These are phyloP conservation scores for Protobothrops mucrosquamatus DNA, from an alignment of 2,113 vertebrate genomes.

Conservation along the genomic window DNA sequence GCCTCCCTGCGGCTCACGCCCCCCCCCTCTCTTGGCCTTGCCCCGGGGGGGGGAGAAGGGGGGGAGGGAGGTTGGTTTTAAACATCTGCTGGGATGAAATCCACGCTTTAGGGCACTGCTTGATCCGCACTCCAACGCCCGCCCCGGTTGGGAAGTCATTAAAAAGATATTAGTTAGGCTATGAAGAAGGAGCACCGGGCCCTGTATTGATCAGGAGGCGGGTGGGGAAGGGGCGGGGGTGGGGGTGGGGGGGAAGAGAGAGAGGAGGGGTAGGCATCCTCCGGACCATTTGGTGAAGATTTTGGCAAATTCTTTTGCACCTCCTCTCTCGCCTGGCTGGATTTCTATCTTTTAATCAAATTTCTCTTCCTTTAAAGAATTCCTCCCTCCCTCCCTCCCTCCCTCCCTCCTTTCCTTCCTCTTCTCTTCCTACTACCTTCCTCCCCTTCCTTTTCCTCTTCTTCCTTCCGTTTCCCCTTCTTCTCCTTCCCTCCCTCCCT, in stretches of 20 bases:
- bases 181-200: conserved; percentile 56
- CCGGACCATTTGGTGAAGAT: background rate
- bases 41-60: background rate
- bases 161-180: conserved; percentile 77
- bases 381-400: background rate
- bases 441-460: too few relatives aligned
- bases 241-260: background rate
- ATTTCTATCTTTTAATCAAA: background rate
- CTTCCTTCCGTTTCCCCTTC: background rate
- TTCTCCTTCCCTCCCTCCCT: background rate
- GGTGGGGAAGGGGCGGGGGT: background rate
- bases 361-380: background rate
- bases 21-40: conserved; percentile 40
- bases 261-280: background rate
- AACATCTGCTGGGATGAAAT: conserved; percentile 79
- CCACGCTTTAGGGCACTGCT: conserved; percentile 75
- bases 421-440: rapidly evolving
- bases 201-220: conserved; percentile 46
- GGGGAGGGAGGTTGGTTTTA: background rate
- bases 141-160: conserved; percentile 67
- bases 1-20: conserved; percentile 41
- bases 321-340: background rate
- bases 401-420: background rate
- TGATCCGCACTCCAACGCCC: conserved; percentile 45
- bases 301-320: background rate